Evolutionary conservation across 2,797 vertebrate species (phyloP).

Genomic region (Harpagifer antarcticus): DNA sequence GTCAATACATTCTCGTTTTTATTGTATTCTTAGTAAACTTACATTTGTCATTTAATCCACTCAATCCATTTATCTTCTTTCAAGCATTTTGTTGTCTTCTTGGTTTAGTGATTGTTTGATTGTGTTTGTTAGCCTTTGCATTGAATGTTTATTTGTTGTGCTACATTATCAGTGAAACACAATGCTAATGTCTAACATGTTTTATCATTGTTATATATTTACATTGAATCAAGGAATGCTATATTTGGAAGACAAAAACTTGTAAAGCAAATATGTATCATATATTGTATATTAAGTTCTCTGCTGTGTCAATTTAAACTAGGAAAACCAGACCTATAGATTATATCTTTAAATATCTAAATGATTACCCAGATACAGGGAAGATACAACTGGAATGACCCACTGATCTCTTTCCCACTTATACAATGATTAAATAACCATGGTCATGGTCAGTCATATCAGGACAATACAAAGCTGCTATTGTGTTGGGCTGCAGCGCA

Average conservation of each 20-base stretch:
- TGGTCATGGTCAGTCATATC: constrained; percentile 22
- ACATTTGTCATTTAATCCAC: no score
- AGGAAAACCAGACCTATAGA: not conserved
- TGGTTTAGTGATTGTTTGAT: no score
- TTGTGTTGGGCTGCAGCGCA: constrained; percentile 61
- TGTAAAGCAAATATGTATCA: no score
- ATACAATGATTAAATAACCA: not conserved
- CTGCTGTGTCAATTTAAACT: not conserved
- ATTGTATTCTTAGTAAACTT: no score
- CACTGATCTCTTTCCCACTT: not conserved
- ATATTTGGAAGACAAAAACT: no score
- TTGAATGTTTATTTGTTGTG: not conserved
- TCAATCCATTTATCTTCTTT: not conserved
- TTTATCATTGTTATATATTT: not conserved
- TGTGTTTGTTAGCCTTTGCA: not conserved
- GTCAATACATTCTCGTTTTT: no score
- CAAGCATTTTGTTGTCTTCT: not conserved
- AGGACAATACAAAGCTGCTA: constrained; percentile 51
- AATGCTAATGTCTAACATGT: no score
- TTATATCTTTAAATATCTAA: not conserved
- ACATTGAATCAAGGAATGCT: not conserved
- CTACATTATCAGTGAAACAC: no score
- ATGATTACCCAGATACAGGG: not conserved
- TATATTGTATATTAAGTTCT: not conserved
- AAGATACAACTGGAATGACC: not conserved